Conservation (phyloP, 2,113 vertebrate species). For the Cephalopterus ornatus region DNA sequence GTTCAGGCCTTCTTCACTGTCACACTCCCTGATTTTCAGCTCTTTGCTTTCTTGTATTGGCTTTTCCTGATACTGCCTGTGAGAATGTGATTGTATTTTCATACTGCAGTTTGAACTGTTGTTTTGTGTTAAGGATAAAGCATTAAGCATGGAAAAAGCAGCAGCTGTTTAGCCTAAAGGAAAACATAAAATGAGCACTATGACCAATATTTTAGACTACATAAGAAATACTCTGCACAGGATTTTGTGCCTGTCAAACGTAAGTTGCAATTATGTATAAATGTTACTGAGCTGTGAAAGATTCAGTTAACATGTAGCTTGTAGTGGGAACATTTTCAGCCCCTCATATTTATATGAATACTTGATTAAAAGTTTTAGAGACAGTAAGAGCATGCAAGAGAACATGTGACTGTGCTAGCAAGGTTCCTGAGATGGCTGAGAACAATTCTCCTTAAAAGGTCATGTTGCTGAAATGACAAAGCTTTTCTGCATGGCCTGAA, state of each 20-base stretch:
- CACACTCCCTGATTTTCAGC: rapidly evolving
- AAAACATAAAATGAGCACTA: background rate
- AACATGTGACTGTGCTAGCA: background rate
- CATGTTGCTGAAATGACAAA: background rate
- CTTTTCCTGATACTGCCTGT: background rate
- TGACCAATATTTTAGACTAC: background rate
- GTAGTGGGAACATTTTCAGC: background rate
- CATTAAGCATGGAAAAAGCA: background rate
- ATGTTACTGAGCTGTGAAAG: background rate
- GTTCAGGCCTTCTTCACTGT: background rate
- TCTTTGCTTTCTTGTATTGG: background rate
- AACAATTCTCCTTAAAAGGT: background rate
- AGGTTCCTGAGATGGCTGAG: background rate
- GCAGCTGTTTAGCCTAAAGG: background rate
- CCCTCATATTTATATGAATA: background rate
- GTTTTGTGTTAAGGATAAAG: background rate
- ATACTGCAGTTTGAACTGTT: background rate
- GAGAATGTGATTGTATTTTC: background rate
- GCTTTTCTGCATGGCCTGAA: background rate
- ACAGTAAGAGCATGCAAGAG: background rate
- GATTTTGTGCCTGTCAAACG: background rate
- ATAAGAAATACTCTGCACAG: background rate
- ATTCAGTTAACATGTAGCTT: background rate
- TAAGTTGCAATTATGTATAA: background rate
- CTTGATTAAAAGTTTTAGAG: background rate